Conservation (phyloP, 2,113 vertebrate species). For the Pachyramphus minor region DNA sequence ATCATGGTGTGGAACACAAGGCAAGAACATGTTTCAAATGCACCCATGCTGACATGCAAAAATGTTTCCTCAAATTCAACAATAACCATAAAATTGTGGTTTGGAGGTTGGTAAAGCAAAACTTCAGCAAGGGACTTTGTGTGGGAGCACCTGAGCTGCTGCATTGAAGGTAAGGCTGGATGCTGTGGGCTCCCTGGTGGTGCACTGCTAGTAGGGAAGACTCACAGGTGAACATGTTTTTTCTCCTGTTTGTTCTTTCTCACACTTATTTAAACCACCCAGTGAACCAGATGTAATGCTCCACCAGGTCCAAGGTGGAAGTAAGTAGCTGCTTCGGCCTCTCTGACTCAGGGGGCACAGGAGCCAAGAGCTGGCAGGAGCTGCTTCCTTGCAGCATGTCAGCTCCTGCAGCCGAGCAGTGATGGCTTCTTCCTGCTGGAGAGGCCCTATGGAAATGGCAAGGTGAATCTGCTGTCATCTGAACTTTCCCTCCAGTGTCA, state of each 20-base stretch:
- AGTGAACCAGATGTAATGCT: not conserved
- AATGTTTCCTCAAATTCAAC: not conserved
- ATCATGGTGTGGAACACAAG: not conserved
- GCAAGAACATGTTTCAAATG: not conserved
- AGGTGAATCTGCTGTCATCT: not conserved
- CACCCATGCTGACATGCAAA: not conserved
- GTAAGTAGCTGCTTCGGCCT: not conserved
- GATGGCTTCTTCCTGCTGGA: not conserved
- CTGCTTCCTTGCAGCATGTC: not conserved
- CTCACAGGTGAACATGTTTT: not conserved
- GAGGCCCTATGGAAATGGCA: not conserved
- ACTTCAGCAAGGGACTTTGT: not conserved
- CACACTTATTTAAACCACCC: not conserved
- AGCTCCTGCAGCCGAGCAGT: accelerated
- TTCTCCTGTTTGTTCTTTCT: not conserved
- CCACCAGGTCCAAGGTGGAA: not conserved
- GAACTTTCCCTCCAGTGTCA: not conserved
- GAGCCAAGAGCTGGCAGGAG: not conserved
- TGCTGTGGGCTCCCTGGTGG: not conserved
- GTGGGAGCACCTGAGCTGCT: not conserved
- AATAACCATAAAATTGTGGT: not conserved
- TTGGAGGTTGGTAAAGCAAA: not conserved
- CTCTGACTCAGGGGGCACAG: not conserved
- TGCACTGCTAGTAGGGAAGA: not conserved
- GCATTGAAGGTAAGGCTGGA: not conserved